phyloP scores from a whole-genome alignment of 2,113 vertebrate species.

The Pelodiscus sinensis region DNA sequence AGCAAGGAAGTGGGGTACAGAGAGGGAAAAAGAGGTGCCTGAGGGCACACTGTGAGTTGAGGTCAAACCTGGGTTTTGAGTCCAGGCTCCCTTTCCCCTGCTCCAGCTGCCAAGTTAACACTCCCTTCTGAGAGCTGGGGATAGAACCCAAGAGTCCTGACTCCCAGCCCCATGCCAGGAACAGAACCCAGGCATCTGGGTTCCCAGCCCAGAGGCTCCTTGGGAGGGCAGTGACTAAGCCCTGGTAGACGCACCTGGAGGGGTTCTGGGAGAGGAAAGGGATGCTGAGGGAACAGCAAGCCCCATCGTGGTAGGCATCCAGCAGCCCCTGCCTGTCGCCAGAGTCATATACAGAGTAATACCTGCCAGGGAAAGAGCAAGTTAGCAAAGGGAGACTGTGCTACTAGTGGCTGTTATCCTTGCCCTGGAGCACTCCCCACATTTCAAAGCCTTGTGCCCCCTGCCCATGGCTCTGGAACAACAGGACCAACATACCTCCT shows the following conservation, averaged over 20 bases:
- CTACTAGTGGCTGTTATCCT: background rate
- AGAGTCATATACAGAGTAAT: constrained; percentile 89
- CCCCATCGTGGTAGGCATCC: constrained; percentile 91
- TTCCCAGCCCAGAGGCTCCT: background rate
- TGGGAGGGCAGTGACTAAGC: too few relatives aligned
- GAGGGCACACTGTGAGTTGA: background rate
- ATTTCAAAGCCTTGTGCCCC: background rate
- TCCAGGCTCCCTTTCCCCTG: background rate
- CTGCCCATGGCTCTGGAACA: background rate
- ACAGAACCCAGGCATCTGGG: too few relatives aligned
- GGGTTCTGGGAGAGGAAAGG: constrained; percentile 81
- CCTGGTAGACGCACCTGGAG: constrained; percentile 76
- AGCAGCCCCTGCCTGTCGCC: constrained; percentile 87
- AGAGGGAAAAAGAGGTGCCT: background rate
- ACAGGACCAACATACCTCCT: background rate
- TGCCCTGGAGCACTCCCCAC: too few relatives aligned
- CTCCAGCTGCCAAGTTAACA: background rate
- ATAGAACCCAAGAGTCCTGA: background rate
- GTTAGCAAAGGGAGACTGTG: background rate
- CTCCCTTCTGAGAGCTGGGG: too few relatives aligned
- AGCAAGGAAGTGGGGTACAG: background rate
- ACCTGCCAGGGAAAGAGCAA: constrained; percentile 71
- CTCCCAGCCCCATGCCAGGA: background rate
- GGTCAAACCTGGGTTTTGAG: too few relatives aligned
- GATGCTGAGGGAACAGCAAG: constrained; percentile 88